Base-by-base conservation (phyloP, 2,888 invertebrate genomes). In the Lagria hirta region DNA sequence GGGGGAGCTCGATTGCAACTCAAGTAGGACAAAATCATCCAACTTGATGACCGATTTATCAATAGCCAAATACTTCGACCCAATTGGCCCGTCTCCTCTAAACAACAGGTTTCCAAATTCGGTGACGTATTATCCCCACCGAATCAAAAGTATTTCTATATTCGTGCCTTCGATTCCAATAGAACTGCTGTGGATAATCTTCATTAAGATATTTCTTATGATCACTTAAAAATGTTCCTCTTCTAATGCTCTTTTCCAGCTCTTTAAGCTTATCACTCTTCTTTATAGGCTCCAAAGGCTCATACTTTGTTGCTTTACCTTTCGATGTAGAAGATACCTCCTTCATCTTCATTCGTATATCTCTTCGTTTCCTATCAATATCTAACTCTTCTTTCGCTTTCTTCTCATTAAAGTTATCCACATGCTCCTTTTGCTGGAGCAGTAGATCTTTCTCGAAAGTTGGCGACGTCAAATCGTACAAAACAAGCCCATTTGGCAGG, bases 121-220 rank as follows among this genome's bases (percentile, higher is more conserved):
- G 68, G 59, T 69, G 69, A 41, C 70, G 65, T 54, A 58, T 63
- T 29, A 70, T 67, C 64, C 71, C 71, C 65, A 71, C 70, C 63
- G 70, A 55, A 46, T 67, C 65, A 48, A 70, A 70, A 38, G 67
- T 65, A 54, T 62, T 62, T 54, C 69, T 57, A 52, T 65, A 70
- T 42, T 65, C 64, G 54, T 61, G 62, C 3, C 61, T 54, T 40
- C 69, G 66, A 40, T 57, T 22, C 69, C 69, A 70, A 58, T 65
- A 58, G 45, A 60, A 54, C 16, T 48, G 46, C 41, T 48, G 44
- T 38, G 48, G 37, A 29, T 53, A 46, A 8, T 62, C 58, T 40
- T 65, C 65, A 20, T 43, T 58, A 33, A 71, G 48, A 44, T 58
- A 71, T 50, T 69, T 68, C 37, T 70, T 71, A 41, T 72, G 56